A percentile compares a stretch with the other conserved stretches of the same genome.
These are phyloP conservation scores for Hippopotamus amphibius DNA, from an alignment of 2,113 vertebrate species.

Conservation along the genomic window DNA sequence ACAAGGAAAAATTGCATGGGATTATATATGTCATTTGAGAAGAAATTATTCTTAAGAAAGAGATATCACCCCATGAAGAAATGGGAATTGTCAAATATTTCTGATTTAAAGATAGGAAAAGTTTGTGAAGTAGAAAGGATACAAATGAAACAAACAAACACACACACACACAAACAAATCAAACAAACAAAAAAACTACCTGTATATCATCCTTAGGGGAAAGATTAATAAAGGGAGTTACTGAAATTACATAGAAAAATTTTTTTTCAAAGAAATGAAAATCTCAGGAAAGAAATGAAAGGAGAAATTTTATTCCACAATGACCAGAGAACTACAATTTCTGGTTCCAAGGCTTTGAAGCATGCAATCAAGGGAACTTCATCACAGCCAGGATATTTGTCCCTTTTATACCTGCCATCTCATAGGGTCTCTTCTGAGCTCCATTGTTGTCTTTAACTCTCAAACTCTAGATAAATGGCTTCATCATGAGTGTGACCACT, in stretches of 20 bases:
- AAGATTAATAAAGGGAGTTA: not conserved
- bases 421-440: not conserved
- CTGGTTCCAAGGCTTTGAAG: not conserved
- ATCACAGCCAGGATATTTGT: not conserved
- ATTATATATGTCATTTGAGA: not conserved
- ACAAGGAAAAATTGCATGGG: not conserved
- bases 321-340: not conserved
- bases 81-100: not conserved
- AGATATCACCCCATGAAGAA: not conserved
- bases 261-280: not conserved
- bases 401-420: not conserved
- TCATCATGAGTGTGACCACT: not conserved
- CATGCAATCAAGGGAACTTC: not conserved
- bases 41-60: not conserved
- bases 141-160: not conserved
- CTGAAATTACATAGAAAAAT: not conserved
- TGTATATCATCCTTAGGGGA: not conserved
- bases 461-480: not conserved
- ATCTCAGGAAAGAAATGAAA: not conserved
- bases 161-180: no score
- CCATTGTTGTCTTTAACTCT: not conserved
- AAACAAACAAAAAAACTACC: not conserved
- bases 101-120: not conserved
- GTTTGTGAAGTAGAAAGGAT: not conserved
- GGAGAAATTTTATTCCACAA: not conserved